Percentiles rank a stretch among this genome's conserved stretches.
These are phyloP conservation scores for Neodiprion fabricii DNA, from an alignment of 1,140 invertebrate species.

Conservation along the genomic window DNA sequence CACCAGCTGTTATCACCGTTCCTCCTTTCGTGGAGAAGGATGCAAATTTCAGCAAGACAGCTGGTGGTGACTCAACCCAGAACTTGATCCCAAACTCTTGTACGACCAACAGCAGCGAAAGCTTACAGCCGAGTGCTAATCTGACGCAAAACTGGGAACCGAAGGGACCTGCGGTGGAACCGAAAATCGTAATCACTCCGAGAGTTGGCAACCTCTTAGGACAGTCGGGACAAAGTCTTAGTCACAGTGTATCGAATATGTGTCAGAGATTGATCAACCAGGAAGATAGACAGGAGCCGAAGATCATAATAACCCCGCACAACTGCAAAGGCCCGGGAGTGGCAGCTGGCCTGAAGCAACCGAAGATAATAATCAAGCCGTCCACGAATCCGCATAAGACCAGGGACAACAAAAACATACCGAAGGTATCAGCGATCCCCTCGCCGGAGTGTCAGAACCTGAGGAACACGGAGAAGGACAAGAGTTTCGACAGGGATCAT, in stretches of 20 bases:
- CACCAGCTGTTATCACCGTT: background rate
- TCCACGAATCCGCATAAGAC: slow-evolving; percentile 47
- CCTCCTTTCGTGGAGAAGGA: background rate
- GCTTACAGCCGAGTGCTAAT: background rate
- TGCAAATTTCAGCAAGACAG: too few species aligned
- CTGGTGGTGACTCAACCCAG: too few species aligned
- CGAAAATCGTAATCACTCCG: slow-evolving; percentile 44
- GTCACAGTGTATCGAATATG: background rate
- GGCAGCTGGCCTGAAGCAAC: slow-evolving; percentile 43
- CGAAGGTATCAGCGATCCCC: slow-evolving; percentile 56
- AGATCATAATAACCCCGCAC: slow-evolving; percentile 39
- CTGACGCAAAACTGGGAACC: slow-evolving; percentile 25
- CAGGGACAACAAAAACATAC: slow-evolving; percentile 51
- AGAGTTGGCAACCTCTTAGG: slow-evolving; percentile 35
- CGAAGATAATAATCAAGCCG: slow-evolving; percentile 62
- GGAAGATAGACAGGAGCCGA: slow-evolving; percentile 33
- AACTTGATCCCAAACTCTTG: background rate
- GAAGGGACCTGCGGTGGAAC: slow-evolving; percentile 20
- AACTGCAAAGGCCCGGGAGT: slow-evolving; percentile 17
- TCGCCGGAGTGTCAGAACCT: slow-evolving; percentile 43
- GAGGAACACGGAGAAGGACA: slow-evolving; percentile 36
- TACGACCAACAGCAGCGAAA: background rate
- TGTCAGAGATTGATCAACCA: slow-evolving; percentile 16
- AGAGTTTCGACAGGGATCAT: slow-evolving; percentile 24
- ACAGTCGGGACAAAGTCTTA: slow-evolving; percentile 32